phyloP scores from a whole-genome alignment of 2,113 vertebrate genomes.

The Cygnus buccinator region DNA sequence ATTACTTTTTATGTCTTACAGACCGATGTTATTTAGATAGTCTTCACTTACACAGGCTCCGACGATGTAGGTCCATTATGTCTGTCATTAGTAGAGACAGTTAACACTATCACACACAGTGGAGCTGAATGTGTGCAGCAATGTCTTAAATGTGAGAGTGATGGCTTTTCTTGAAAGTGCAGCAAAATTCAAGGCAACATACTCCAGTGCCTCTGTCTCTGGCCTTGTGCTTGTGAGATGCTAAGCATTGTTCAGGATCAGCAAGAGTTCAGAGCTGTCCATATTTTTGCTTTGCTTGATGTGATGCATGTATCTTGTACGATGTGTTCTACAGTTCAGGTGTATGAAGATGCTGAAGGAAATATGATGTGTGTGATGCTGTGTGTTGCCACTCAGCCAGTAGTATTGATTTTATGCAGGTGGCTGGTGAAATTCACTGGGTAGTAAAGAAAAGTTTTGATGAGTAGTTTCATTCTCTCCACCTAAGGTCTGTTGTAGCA shows the following conservation, averaged over 20 bases:
- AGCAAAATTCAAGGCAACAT: background rate
- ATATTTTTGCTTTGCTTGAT: background rate
- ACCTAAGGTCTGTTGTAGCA: background rate
- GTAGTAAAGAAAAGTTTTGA: conserved; percentile 35
- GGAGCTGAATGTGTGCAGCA: background rate
- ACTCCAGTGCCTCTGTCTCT: background rate
- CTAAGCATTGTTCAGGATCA: background rate
- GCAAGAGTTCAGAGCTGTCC: background rate
- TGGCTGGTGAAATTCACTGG: background rate
- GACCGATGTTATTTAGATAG: background rate
- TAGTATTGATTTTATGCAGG: background rate
- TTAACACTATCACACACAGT: background rate
- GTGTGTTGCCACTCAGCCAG: background rate
- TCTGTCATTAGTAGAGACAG: background rate
- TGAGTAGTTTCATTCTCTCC: background rate
- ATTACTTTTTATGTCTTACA: background rate
- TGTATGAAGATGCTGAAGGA: background rate
- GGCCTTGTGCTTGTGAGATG: background rate
- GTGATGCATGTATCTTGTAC: fast-evolving
- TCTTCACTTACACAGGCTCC: background rate
- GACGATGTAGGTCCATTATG: background rate
- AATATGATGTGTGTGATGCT: background rate
- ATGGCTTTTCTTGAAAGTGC: background rate
- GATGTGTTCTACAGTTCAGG: background rate
- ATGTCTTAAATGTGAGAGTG: background rate